phyloP scores from a whole-genome alignment of 2,797 vertebrate species.

The Acipenser ruthenus region DNA sequence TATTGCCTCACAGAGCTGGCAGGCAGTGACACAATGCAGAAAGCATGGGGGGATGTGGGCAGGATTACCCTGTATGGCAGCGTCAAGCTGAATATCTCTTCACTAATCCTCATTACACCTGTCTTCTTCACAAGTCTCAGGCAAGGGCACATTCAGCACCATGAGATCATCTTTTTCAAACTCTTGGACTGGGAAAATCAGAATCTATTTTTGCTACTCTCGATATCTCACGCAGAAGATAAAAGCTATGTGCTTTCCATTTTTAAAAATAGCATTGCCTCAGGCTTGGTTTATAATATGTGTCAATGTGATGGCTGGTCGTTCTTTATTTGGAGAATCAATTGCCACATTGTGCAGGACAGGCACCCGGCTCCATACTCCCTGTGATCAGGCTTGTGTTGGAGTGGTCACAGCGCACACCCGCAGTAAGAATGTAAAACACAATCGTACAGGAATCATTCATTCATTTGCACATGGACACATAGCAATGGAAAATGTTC shows the following conservation, averaged over 20 bases:
- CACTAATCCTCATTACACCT: slow-evolving; percentile 2
- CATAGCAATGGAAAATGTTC: too few species aligned
- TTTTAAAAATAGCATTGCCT: slow-evolving; percentile 7
- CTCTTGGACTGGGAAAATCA: not conserved
- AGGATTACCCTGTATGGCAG: not conserved
- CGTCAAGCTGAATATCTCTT: not conserved
- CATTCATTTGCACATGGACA: too few species aligned
- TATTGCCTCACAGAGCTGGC: not conserved
- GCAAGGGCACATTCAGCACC: not conserved
- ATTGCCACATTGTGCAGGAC: not conserved
- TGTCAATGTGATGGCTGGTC: not conserved
- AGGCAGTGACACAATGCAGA: not conserved
- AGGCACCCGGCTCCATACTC: too few species aligned
- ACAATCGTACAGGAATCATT: too few species aligned
- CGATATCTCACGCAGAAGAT: slow-evolving; percentile 5
- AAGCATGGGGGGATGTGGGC: not conserved
- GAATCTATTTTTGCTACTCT: slow-evolving; percentile 4
- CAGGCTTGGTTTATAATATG: not conserved
- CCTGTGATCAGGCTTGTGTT: too few species aligned
- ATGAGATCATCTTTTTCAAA: not conserved
- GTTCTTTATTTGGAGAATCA: not conserved
- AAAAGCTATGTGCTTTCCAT: not conserved
- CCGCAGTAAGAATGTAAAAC: too few species aligned
- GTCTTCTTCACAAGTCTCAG: not conserved
- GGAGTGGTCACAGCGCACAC: too few species aligned